Evolutionary conservation across 2,888 invertebrate genomes (phyloP).

Genomic region (Aphelenchoides bicaudatus): DNA sequence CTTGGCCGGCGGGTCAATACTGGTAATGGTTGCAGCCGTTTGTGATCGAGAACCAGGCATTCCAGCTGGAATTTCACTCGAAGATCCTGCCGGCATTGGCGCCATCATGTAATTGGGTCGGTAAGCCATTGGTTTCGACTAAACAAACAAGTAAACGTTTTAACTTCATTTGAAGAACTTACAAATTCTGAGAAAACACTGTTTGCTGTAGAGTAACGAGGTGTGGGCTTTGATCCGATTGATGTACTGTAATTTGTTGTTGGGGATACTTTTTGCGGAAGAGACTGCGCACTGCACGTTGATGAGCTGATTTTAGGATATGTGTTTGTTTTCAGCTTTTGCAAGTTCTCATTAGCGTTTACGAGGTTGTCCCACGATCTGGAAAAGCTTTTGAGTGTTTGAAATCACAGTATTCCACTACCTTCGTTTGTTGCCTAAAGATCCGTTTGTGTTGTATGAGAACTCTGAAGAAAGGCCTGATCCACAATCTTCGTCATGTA

Average conservation of each 20-base stretch:
- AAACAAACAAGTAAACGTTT: too few species aligned
- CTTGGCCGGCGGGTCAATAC: not conserved
- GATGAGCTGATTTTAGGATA: slow-evolving; percentile 34
- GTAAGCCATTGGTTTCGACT: not conserved
- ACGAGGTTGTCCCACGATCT: slow-evolving; percentile 51
- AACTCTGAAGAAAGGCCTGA: not conserved
- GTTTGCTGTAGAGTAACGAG: not conserved
- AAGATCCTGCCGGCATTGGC: not conserved
- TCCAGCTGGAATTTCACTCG: not conserved
- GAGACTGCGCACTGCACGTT: not conserved
- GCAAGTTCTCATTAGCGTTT: slow-evolving; percentile 37
- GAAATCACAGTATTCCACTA: too few species aligned
- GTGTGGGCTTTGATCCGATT: not conserved
- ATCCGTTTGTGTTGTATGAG: slow-evolving; percentile 6
- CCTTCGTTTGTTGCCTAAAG: slow-evolving; percentile 32
- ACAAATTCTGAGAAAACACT: slow-evolving; percentile 6
- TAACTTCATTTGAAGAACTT: too few species aligned
- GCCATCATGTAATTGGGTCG: slow-evolving; percentile 6
- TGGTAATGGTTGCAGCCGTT: not conserved
- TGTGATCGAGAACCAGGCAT: not conserved
- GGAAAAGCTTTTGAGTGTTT: too few species aligned
- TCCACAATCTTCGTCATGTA: slow-evolving; percentile 1
- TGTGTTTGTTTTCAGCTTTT: slow-evolving; percentile 26
- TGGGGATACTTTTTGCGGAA: not conserved
- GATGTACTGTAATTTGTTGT: not conserved